Evolutionary conservation across 2,113 vertebrate species (phyloP).

Genomic region (Chauna torquata): DNA sequence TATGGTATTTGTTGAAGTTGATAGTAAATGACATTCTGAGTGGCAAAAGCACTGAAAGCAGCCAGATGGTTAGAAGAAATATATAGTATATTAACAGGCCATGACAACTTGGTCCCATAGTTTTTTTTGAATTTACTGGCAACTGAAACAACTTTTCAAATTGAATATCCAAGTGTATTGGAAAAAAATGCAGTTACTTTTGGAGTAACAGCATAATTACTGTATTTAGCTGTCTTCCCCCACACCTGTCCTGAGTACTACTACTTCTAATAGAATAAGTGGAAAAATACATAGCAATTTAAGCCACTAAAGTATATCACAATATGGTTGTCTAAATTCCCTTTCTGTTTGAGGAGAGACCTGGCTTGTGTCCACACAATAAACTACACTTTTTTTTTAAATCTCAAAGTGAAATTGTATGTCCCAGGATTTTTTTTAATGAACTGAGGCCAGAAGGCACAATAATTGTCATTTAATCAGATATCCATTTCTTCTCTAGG

Average conservation of each 20-base stretch:
- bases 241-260: not conserved
- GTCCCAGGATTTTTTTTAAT: not conserved
- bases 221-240: not conserved
- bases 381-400: not conserved
- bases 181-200: not conserved
- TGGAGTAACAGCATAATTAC: not conserved
- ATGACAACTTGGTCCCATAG: not conserved
- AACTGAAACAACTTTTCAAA: not conserved
- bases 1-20: conserved; percentile 28
- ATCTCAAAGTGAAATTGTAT: not conserved
- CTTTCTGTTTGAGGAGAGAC: not conserved
- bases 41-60: not conserved
- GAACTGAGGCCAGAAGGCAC: not conserved
- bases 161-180: not conserved
- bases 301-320: not conserved
- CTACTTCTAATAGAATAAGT: conserved; percentile 24
- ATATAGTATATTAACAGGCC: not conserved
- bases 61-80: conserved; percentile 19
- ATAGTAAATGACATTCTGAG: conserved; percentile 24
- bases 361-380: not conserved
- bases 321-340: not conserved
- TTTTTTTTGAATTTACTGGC: not conserved
- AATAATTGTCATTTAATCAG: not conserved
- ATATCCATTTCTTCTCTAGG: not conserved
- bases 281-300: not conserved